Percentiles rank a stretch among this genome's conserved stretches.
These are phyloP conservation scores for Carcinoscorpius rotundicauda DNA, from an alignment of 1,140 invertebrate genomes.

Conservation along the genomic window DNA sequence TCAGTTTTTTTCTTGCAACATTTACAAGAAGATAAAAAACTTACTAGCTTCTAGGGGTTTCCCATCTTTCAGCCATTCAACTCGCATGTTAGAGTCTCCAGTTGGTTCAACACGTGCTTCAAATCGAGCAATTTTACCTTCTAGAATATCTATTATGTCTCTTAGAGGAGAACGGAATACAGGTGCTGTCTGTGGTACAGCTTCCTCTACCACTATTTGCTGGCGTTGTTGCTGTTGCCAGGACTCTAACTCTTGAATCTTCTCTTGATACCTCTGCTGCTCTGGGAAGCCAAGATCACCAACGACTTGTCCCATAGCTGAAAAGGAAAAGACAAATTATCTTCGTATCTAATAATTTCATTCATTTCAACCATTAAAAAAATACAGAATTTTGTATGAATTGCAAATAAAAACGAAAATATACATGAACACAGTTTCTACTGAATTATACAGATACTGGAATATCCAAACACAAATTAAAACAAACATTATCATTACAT, in stretches of 20 bases:
- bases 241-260: constrained; percentile 83
- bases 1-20: neutral
- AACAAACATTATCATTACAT: no score
- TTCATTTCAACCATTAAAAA: no score
- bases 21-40: constrained; percentile 15
- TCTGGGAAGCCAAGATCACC: constrained; percentile 77
- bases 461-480: no score
- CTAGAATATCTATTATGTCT: constrained; percentile 65
- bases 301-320: constrained; percentile 61
- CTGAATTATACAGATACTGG: no score
- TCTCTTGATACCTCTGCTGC: constrained; percentile 84
- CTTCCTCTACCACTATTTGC: constrained; percentile 13
- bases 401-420: no score
- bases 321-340: constrained; percentile 7
- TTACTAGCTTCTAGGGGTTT: constrained; percentile 72
- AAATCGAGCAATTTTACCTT: constrained; percentile 90
- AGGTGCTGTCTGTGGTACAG: constrained; percentile 36
- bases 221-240: constrained; percentile 37
- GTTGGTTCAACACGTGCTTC: constrained; percentile 87
- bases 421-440: no score
- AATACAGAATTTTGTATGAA: no score
- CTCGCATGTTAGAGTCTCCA: constrained; percentile 76
- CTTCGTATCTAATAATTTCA: neutral
- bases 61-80: constrained; percentile 94
- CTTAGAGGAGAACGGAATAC: constrained; percentile 84